Evolutionary conservation across 2,888 invertebrate species (phyloP), one percentile per base, ranked within the genome.

Genomic region (Formica aserva): DNA sequence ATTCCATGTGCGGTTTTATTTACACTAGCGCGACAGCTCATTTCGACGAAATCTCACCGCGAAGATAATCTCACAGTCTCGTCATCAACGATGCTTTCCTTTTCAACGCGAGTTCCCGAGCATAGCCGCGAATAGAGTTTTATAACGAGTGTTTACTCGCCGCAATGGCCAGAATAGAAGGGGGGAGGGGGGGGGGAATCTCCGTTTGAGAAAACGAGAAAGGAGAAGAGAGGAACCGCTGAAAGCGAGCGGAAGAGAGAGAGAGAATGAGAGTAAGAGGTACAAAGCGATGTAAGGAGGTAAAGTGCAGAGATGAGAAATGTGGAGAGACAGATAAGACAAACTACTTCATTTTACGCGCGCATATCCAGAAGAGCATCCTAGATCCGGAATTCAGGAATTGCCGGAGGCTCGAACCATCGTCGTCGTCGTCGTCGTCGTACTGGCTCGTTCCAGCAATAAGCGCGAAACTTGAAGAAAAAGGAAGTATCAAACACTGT

Each of bases 341-440:
- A 90, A 91, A 88, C 87, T 87, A 87, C n/a, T 89, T 86, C 84
- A 86, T 88, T 89, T 86, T 86, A 86, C 86, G 87, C 88, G 87
- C 75, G 88, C 77, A 72, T 80, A 84, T 85, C 81, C 66, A 66
- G 81, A 83, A 76, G 81, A 89, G 86, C 86, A 74, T 88, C 86
- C 83, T 71, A 74, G 86, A 86, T 88, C 84, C 82, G 76, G 63
- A 84, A 83, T 86, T 87, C 85, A 75, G 75, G 65, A 84, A 86
- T 83, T 82, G 88, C 86, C 85, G 62, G 72, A 62, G 89, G 75
- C 60, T 62, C 38, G 74, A 74, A 82, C 67, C 74, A 72, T 69
- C 66, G 69, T 76, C 67, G 63, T 81, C 35, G 35, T 9, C 72
- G 81, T 62, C 67, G 77, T 81, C 35, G 35, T 35, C 35, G 74